A percentile compares a stretch with the other conserved stretches of the same genome.
Evolutionary conservation across 2,113 vertebrate species (phyloP).

Genomic region (Miniopterus natalensis): DNA sequence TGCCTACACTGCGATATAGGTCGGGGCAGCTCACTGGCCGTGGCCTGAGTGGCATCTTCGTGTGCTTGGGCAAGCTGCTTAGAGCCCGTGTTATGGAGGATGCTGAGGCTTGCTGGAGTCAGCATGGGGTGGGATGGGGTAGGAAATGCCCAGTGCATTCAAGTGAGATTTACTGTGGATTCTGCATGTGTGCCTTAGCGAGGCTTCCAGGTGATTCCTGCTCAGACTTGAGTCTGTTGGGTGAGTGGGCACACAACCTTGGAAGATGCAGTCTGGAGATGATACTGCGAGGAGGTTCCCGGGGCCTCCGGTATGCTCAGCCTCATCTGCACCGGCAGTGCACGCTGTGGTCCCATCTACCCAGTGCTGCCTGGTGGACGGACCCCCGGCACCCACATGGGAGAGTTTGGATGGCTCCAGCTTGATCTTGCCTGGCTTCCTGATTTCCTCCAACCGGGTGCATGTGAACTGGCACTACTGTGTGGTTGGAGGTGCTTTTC

Average conservation of each 20-base stretch:
- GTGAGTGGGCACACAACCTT: neutral
- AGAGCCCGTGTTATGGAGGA: neutral
- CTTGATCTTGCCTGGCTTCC: neutral
- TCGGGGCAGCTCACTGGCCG: neutral
- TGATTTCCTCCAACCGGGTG: neutral
- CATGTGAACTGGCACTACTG: too few relatives aligned
- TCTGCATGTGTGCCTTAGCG: neutral
- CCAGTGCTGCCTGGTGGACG: neutral
- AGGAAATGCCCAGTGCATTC: too few relatives aligned
- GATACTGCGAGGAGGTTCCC: neutral
- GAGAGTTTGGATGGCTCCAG: neutral
- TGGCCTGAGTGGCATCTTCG: neutral
- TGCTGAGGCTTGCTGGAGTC: neutral
- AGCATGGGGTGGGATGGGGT: neutral
- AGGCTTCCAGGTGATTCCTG: neutral
- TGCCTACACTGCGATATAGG: neutral
- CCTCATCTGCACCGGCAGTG: neutral
- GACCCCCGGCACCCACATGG: neutral
- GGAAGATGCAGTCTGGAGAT: neutral
- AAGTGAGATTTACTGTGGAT: neutral
- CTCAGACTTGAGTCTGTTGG: neutral
- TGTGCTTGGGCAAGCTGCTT: neutral
- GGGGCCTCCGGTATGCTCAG: neutral
- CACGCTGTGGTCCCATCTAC: neutral
- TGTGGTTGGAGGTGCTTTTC: neutral